phyloP scores from a whole-genome alignment of 2,113 vertebrate species.

The Pagrus major region DNA sequence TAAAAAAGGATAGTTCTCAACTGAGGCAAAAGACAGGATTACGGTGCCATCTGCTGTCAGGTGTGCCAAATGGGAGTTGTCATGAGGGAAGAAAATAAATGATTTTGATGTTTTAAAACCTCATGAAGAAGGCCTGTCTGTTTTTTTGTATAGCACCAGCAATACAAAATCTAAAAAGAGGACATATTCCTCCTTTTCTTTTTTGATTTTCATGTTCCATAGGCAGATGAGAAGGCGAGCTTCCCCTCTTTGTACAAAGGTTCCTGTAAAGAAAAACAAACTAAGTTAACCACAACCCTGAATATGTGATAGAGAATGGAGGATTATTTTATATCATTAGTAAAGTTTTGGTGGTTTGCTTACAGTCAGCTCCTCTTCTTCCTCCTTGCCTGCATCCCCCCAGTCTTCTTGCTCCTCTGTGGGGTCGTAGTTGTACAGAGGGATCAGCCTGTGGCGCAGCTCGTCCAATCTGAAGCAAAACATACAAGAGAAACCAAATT shows the following conservation, averaged over 20 bases:
- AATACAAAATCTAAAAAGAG: background rate
- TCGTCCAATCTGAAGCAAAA: slow-evolving; percentile 55
- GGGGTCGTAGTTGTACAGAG: slow-evolving; percentile 73
- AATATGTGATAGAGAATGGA: background rate
- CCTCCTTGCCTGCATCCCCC: background rate
- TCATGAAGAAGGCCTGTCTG: background rate
- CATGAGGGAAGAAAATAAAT: background rate
- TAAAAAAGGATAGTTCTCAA: background rate
- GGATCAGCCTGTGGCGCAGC: slow-evolving; percentile 71
- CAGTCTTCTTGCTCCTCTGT: slow-evolving; percentile 53
- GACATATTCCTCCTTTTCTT: background rate
- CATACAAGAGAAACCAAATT: background rate
- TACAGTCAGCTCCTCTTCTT: slow-evolving; percentile 44
- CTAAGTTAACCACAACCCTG: background rate
- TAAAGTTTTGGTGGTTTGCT: slow-evolving; percentile 4
- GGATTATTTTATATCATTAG: background rate
- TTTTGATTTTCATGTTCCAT: slow-evolving; percentile 18
- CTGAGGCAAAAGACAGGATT: background rate
- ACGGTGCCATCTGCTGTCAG: slow-evolving; percentile 58
- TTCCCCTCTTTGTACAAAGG: slow-evolving; percentile 59
- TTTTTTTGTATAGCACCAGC: background rate
- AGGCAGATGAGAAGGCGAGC: slow-evolving; percentile 27
- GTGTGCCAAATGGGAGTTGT: background rate
- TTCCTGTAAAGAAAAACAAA: slow-evolving; percentile 48
- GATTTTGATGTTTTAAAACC: background rate